A percentile compares a stretch with the other conserved stretches of the same genome.
Evolutionary conservation across 1,140 invertebrate species (phyloP).

Genomic region (Yoshiicerus persimilis): DNA sequence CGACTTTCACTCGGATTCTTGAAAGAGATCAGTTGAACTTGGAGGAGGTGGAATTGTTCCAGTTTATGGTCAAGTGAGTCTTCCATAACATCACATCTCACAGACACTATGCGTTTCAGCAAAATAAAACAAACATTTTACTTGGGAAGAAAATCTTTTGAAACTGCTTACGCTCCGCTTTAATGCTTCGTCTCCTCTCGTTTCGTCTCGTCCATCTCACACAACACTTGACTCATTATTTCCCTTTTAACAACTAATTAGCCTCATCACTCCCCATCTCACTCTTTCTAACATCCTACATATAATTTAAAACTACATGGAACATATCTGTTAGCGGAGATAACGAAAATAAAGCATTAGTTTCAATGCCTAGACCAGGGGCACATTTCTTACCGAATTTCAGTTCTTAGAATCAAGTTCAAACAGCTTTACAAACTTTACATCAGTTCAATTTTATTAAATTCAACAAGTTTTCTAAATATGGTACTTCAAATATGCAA

Average conservation of each 20-base stretch:
- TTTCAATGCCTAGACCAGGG: too few relatives aligned
- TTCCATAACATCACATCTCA: neutral
- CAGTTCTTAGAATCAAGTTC: too few relatives aligned
- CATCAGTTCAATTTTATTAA: too few relatives aligned
- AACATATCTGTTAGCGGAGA: too few relatives aligned
- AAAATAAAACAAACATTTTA: neutral
- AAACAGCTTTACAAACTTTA: too few relatives aligned
- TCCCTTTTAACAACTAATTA: constrained; percentile 2
- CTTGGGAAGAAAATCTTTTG: neutral
- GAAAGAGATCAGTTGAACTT: constrained; percentile 37
- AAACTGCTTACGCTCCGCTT: neutral
- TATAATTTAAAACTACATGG: too few relatives aligned
- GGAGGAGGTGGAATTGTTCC: constrained; percentile 39
- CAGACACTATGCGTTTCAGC: neutral
- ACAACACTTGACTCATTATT: neutral
- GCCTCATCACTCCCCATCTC: neutral
- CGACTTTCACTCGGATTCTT: constrained; percentile 16
- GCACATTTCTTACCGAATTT: too few relatives aligned
- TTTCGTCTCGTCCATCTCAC: neutral
- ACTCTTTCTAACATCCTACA: neutral
- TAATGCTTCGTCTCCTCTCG: neutral
- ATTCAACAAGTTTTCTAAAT: too few relatives aligned
- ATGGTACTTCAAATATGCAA: too few relatives aligned
- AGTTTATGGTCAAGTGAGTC: constrained; percentile 35
- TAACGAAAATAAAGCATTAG: too few relatives aligned